Conservation (phyloP, 2,888 invertebrate genomes). For the Sericinus montela region DNA sequence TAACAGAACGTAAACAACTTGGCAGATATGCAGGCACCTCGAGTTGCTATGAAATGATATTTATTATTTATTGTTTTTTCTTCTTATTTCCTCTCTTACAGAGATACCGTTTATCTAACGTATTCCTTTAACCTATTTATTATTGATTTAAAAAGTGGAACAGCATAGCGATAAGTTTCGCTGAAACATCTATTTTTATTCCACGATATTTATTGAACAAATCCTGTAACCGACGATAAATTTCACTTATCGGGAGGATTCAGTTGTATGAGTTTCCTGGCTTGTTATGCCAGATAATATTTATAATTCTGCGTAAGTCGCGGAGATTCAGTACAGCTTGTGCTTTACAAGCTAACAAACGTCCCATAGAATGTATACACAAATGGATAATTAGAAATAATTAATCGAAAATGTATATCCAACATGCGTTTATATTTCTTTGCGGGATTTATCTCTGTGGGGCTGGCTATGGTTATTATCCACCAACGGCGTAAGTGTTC, state of each 20-base stretch:
- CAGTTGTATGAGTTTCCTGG: conserved; percentile 44
- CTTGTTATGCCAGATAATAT: conserved; percentile 43
- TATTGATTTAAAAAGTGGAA: conserved; percentile 14
- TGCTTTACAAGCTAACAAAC: conserved; percentile 43
- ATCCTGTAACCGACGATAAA: conserved; percentile 31
- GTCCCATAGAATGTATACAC: conserved; percentile 26
- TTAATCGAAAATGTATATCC: conserved; percentile 40
- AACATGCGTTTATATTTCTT: conserved; percentile 45
- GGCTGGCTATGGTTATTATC: conserved; percentile 44
- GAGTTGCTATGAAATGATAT: too few species aligned
- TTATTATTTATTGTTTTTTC: too few species aligned
- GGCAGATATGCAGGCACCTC: too few species aligned
- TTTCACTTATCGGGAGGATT: conserved; percentile 44
- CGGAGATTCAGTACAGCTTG: conserved; percentile 50
- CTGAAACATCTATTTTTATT: conserved; percentile 19
- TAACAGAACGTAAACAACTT: too few species aligned
- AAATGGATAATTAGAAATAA: conserved; percentile 32
- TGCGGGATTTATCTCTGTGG: conserved; percentile 42
- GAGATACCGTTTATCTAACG: background rate
- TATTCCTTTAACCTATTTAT: conserved; percentile 17
- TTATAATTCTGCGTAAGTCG: conserved; percentile 32
- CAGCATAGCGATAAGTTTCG: conserved; percentile 18
- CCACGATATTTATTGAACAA: conserved; percentile 23
- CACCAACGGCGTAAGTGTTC: conserved; percentile 24
- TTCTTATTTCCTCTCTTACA: too few species aligned